phyloP scores from a whole-genome alignment of 2,113 vertebrate species.

The Ancistrus triradiatus region DNA sequence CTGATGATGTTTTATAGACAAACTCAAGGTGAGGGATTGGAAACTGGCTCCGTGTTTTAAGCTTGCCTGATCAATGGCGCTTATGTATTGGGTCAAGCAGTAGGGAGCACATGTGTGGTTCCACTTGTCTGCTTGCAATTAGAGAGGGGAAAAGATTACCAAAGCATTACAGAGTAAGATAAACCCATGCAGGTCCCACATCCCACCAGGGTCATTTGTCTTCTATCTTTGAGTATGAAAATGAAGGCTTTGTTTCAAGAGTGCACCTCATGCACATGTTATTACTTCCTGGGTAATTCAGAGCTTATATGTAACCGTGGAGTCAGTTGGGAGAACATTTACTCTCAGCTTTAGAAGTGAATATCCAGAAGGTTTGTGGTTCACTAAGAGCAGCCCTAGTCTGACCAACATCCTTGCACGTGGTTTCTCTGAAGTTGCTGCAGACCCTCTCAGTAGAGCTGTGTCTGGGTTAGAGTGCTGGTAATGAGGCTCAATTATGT shows the following conservation, averaged over 20 bases:
- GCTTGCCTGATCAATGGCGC: constrained; percentile 77
- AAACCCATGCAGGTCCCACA: constrained; percentile 30
- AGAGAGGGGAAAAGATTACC: constrained; percentile 51
- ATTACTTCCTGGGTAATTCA: constrained; percentile 1
- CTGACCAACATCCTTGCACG: neutral
- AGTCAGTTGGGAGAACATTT: constrained; percentile 9
- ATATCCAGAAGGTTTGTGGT: constrained; percentile 13
- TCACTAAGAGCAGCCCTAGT: neutral
- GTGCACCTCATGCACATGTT: constrained; percentile 25
- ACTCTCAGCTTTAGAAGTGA: neutral
- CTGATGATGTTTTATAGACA: constrained; percentile 78
- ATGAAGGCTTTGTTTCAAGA: constrained; percentile 37
- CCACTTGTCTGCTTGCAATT: constrained; percentile 57
- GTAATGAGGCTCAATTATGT: constrained; percentile 62
- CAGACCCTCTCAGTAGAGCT: neutral
- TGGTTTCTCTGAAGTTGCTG: neutral
- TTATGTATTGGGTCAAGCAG: constrained; percentile 78
- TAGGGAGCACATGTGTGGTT: constrained; percentile 71
- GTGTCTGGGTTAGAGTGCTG: constrained; percentile 38
- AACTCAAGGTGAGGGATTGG: constrained; percentile 67
- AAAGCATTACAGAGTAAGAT: constrained; percentile 46
- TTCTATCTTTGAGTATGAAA: constrained; percentile 40
- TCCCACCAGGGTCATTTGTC: constrained; percentile 50
- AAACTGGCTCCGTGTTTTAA: constrained; percentile 79
- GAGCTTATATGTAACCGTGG: constrained; percentile 8